Evolutionary conservation across 23 tunicate genomes (phyloP).

Genomic region (Trididemnum clinides): DNA sequence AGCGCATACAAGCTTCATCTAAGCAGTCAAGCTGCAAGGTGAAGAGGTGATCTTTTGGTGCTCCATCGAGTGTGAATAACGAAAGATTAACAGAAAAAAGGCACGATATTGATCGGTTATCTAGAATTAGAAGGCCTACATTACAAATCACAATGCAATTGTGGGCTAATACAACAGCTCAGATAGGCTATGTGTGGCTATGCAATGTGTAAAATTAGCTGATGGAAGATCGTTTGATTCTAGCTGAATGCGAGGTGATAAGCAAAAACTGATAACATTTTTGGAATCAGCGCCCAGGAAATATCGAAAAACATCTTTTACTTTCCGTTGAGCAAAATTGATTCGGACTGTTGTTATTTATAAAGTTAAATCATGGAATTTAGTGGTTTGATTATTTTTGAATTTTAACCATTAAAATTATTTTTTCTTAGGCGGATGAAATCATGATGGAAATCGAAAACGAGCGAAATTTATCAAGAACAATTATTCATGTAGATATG

Average conservation of each 20-base stretch:
- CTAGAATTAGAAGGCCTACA: neutral
- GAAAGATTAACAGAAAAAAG: neutral
- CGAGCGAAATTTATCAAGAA: conserved; percentile 50
- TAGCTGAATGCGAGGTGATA: too few species aligned
- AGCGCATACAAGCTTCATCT: neutral
- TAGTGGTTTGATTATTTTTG: too few species aligned
- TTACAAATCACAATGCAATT: neutral
- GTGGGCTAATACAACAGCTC: neutral
- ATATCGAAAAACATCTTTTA: neutral
- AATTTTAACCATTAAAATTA: too few species aligned
- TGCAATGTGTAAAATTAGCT: too few species aligned
- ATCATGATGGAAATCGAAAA: conserved; percentile 57
- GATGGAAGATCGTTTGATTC: too few species aligned
- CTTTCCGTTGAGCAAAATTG: neutral
- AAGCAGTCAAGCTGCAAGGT: neutral
- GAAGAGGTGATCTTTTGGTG: neutral
- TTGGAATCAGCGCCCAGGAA: too few species aligned
- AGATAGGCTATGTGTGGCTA: too few species aligned
- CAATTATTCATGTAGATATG: conserved; percentile 97
- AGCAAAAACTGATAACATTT: neutral
- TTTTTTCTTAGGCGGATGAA: too few species aligned
- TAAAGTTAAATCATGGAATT: too few species aligned
- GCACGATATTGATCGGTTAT: neutral
- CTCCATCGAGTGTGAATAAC: neutral
- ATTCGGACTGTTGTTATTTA: neutral